Percentiles rank a stretch among this genome's conserved stretches.
Evolutionary conservation across 2,113 vertebrate species (phyloP).

Genomic region (Cacatua alba): DNA sequence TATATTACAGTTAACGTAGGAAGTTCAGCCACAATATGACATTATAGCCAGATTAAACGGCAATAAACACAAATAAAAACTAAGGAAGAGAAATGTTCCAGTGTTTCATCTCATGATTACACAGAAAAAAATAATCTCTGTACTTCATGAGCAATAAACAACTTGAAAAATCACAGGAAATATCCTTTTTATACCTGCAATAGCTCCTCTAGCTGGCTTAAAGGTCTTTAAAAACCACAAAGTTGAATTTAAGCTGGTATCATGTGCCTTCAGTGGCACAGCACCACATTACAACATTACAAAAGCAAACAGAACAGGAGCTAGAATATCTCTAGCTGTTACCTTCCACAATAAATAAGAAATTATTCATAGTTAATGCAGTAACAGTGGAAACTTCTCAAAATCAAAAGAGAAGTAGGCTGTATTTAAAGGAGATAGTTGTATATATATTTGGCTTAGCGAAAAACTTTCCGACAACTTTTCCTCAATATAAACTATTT

Average conservation of each 20-base stretch:
- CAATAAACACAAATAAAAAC: background rate
- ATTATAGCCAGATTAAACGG: background rate
- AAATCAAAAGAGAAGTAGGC: background rate
- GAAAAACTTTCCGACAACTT: background rate
- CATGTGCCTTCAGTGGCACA: background rate
- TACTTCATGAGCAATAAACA: background rate
- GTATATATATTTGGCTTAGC: background rate
- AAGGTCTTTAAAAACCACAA: background rate
- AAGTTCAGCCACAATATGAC: rapidly evolving
- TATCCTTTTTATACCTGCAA: background rate
- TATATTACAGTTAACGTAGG: background rate
- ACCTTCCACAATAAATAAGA: background rate
- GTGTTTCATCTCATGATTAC: background rate
- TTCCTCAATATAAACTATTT: background rate
- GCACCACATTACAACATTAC: background rate
- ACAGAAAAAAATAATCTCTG: background rate
- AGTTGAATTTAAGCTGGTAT: background rate
- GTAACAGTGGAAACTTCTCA: background rate
- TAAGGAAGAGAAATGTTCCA: background rate
- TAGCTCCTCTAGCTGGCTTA: background rate
- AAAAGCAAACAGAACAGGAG: background rate
- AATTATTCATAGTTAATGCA: background rate
- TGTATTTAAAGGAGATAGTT: background rate
- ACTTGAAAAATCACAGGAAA: background rate
- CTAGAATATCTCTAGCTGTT: background rate